These are phyloP conservation scores for Lochmaea crataegi DNA, from an alignment of 2,888 invertebrate genomes.

Conservation along the genomic window DNA sequence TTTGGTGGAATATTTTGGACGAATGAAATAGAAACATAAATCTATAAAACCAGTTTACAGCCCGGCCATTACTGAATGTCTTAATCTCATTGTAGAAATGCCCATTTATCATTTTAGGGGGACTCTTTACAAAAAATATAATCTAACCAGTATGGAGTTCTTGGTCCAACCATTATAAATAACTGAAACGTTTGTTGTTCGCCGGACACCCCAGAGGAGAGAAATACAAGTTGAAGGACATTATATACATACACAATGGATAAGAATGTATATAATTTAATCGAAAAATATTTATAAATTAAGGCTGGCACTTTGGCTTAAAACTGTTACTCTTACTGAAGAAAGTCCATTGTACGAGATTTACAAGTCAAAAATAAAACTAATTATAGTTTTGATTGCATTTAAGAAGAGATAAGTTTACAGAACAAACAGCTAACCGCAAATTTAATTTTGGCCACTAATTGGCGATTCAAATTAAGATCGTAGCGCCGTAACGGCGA, in stretches of 20 bases:
- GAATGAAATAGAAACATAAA: constrained; percentile 36
- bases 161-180: constrained; percentile 34
- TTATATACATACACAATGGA: background rate
- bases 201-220: constrained; percentile 18
- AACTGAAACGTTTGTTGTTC: constrained; percentile 8
- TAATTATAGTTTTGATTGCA: too few species aligned
- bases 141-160: constrained; percentile 40
- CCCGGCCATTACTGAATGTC: constrained; percentile 52
- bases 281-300: background rate
- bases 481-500: too few species aligned
- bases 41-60: constrained; percentile 46
- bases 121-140: constrained; percentile 42
- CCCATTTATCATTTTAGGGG: constrained; percentile 53
- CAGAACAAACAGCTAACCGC: too few species aligned
- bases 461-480: too few species aligned
- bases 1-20: constrained; percentile 21
- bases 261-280: background rate
- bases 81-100: constrained; percentile 52
- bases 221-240: constrained; percentile 6
- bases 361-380: too few species aligned
- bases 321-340: too few species aligned
- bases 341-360: too few species aligned
- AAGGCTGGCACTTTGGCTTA: too few species aligned
- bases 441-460: too few species aligned
- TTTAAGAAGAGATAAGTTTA: too few species aligned